Evolutionary conservation across 2,888 invertebrate species (phyloP), one percentile per base, ranked within the genome.

Genomic region (Drosophila heteroneura): DNA sequence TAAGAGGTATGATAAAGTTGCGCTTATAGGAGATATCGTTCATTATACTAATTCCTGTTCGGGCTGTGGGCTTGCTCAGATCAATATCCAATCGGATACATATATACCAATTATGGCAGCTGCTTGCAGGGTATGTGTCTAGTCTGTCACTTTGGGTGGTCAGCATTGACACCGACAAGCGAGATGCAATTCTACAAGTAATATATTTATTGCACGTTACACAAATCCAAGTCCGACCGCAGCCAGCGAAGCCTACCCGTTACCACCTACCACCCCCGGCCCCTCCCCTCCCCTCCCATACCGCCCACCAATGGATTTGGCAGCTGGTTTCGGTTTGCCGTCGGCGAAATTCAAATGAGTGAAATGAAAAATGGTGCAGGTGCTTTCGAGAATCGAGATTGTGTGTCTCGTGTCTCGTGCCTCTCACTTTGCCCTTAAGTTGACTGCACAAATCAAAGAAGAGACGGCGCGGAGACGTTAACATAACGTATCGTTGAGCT

Each of bases 141-240:
- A 22, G 41, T 58, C 58, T 14, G 5, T 7, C n/a, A 62, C 70
- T 59, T 52, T 56, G 2, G n/a, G 4, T 28, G 39, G 28, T 30
- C 62, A 47, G 47, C 71, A 70, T 69, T 65, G 71, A 66, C 75
- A 76, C 64, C 79, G 37, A 53, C 63, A 71, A 72, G 83, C 79
- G 66, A 85, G 87, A 75, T 87, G 81, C 80, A 89, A 82, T 84
- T 85, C 78, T 70, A 70, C 70, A 63, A 65, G 81, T 75, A 83
- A 80, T 85, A 74, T 79, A 87, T 82, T 84, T 78, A 89, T 83
- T 86, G 80, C 81, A 81, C 80, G 74, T 83, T 83, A 77, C 88
- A 83, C 77, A 85, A 81, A 81, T 83, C 81, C 26, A 16, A 47
- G 81, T 71, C 74, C 73, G 52, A 70, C 76, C 76, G 47, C 75